These are phyloP conservation scores for Anguilla rostrata DNA, from an alignment of 2,113 vertebrate species.

Conservation along the genomic window DNA sequence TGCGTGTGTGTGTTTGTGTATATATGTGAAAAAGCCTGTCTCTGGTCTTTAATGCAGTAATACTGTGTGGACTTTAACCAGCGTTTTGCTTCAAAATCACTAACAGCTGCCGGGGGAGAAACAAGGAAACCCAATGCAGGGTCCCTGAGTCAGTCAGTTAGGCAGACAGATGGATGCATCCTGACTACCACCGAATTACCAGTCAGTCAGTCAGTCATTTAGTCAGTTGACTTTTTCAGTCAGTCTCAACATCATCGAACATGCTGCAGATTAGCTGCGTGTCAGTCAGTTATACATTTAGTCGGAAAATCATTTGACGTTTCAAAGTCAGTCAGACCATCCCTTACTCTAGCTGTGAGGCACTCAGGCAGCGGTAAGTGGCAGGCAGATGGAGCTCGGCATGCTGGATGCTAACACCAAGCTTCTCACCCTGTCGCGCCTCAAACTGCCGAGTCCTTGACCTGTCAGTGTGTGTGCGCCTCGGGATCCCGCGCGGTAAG, in stretches of 20 bases:
- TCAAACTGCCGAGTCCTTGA: conserved; percentile 82
- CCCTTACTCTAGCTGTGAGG: background rate
- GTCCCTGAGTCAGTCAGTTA: conserved; percentile 30
- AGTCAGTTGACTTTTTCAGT: background rate
- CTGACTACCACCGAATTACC: background rate
- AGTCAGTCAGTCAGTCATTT: background rate
- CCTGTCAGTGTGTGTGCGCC: conserved; percentile 77
- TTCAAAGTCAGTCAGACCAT: background rate
- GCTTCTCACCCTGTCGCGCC: conserved; percentile 89
- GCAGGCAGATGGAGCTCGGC: conserved; percentile 66
- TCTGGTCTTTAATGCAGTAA: conserved; percentile 66
- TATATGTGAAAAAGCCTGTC: conserved; percentile 37
- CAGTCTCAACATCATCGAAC: background rate
- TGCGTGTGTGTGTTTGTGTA: conserved; percentile 38
- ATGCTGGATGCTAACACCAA: conserved; percentile 97
- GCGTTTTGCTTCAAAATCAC: conserved; percentile 97
- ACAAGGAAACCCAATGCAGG: conserved; percentile 44
- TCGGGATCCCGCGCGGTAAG: conserved; percentile 83
- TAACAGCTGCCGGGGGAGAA: conserved; percentile 81
- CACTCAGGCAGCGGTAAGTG: conserved; percentile 31
- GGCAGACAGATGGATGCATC: conserved; percentile 21
- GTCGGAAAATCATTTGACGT: background rate
- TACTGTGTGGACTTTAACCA: conserved; percentile 83
- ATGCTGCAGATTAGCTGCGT: background rate
- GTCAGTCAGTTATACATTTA: background rate